Conservation (phyloP, 2,888 invertebrate species). For the Lobophora halterata region DNA sequence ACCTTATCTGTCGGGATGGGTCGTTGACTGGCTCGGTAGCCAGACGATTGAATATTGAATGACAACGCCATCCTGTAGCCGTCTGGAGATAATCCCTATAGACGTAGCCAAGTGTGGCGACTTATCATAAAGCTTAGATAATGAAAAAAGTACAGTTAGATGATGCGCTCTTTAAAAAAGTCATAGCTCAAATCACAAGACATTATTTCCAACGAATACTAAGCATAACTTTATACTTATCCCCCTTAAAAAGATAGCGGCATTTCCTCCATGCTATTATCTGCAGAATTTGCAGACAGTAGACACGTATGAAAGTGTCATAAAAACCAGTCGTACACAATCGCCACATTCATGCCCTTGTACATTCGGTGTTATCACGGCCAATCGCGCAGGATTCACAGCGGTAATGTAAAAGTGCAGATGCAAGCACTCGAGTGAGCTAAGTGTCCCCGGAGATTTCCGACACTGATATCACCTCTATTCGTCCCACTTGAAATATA, state of each 20-base stretch:
- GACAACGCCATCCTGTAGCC: slow-evolving; percentile 30
- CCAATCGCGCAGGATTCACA: slow-evolving; percentile 40
- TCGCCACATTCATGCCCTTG: slow-evolving; percentile 34
- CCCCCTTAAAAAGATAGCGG: slow-evolving; percentile 14
- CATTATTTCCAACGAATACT: slow-evolving; percentile 10
- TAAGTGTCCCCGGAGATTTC: slow-evolving; percentile 38
- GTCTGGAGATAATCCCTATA: slow-evolving; percentile 21
- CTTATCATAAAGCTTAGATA: too few relatives aligned
- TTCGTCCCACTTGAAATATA: slow-evolving; percentile 15
- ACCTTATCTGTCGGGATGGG: slow-evolving; percentile 48
- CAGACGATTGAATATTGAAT: slow-evolving; percentile 40
- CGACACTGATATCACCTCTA: slow-evolving; percentile 38
- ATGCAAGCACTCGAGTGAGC: slow-evolving; percentile 36
- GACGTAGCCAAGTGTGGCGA: too few relatives aligned
- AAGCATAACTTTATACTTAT: slow-evolving; percentile 5
- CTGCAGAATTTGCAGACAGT: too few relatives aligned
- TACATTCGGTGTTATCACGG: slow-evolving; percentile 36
- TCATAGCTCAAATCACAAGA: slow-evolving; percentile 11
- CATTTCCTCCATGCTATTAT: slow-evolving; percentile 10
- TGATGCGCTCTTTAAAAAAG: slow-evolving; percentile 12
- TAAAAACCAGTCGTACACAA: slow-evolving; percentile 31
- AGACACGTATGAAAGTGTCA: slow-evolving; percentile 23
- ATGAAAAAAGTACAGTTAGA: slow-evolving; percentile 1
- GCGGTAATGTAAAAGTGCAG: slow-evolving; percentile 29
- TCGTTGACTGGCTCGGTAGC: slow-evolving; percentile 42